phyloP scores from a whole-genome alignment of 2,797 vertebrate species.

The Sus cebifrons region DNA sequence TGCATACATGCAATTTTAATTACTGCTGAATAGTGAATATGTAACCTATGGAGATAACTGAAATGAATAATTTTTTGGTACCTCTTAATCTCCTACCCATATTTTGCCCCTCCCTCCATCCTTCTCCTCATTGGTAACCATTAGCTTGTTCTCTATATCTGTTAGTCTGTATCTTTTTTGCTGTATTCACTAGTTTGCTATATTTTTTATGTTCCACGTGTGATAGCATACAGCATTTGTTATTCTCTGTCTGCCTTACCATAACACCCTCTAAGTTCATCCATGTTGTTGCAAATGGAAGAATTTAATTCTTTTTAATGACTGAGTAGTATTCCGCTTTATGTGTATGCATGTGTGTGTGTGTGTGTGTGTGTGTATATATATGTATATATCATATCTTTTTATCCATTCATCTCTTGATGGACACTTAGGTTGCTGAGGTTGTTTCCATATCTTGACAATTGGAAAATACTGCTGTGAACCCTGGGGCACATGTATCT shows the following conservation, averaged over 20 bases:
- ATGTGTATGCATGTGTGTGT: too few species aligned
- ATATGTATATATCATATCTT: not conserved
- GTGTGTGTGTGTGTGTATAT: too few species aligned
- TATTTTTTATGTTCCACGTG: too few species aligned
- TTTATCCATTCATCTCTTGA: not conserved
- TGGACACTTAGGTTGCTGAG: not conserved
- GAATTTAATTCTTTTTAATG: not conserved
- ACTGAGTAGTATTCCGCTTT: not conserved
- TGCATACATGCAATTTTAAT: not conserved
- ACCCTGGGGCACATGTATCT: not conserved
- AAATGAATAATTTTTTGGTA: not conserved
- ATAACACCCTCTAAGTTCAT: not conserved
- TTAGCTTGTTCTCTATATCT: not conserved
- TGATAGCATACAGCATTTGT: not conserved
- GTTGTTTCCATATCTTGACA: not conserved
- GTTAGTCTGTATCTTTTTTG: not conserved
- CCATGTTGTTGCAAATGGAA: not conserved
- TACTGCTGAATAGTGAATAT: not conserved
- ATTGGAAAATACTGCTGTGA: not conserved
- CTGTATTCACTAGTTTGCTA: not conserved
- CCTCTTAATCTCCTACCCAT: too few species aligned
- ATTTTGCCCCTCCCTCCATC: too few species aligned
- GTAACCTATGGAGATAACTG: not conserved
- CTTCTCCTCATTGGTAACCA: not conserved
- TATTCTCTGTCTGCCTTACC: not conserved